Base-by-base conservation (phyloP, 2,797 vertebrate species). In the Meriones psammophilus region DNA sequence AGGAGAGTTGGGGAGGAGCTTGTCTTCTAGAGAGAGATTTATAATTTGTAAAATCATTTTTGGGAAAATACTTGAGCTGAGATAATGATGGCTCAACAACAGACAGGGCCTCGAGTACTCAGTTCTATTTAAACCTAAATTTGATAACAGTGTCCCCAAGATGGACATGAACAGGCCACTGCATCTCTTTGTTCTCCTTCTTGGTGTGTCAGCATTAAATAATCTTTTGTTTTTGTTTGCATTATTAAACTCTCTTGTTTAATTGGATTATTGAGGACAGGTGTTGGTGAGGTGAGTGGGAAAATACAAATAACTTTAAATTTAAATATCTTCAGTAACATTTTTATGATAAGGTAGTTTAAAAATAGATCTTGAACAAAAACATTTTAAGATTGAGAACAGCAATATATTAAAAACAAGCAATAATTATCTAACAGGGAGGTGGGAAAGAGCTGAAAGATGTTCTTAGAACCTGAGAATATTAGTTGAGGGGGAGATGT, bases 311-410 rank as follows among this genome's bases (percentile, higher is more conserved):
- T 66, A 81, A 0, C 71, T 54, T 77, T 64, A 7, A 92, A 93
- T 66, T 74, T 17, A 88, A 87, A 42, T 8, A 39, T 42, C 71
- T 54, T 30, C 26, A 79, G 42, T 42, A 15, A 76, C 8, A 62
- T 42, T 90, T 90, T 80, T 84, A 89, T 64, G 68, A 93, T 77
- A 68, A 84, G 87, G 83, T 84, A 78, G 46, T 85, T 68, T 88
- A 33, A 92, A 74, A 83, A 54, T 77, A 66, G 8, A 80, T 78
- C 26, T 68, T 87, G 39, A 24, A 83, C 66, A 58, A 88, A 92
- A 89, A 62, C 42, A 54, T 69, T 85, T 86, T 69, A 79, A 39
- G 14, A 60, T 12, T 69, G 13, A 42, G 60, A 84, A 14, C 2
- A 64, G 6, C 50, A 87, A 76, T n/a, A 46, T 28, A 15, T 58